These are phyloP conservation scores for Pogonus chalceus DNA, from an alignment of 1,140 invertebrate species.

Conservation along the genomic window DNA sequence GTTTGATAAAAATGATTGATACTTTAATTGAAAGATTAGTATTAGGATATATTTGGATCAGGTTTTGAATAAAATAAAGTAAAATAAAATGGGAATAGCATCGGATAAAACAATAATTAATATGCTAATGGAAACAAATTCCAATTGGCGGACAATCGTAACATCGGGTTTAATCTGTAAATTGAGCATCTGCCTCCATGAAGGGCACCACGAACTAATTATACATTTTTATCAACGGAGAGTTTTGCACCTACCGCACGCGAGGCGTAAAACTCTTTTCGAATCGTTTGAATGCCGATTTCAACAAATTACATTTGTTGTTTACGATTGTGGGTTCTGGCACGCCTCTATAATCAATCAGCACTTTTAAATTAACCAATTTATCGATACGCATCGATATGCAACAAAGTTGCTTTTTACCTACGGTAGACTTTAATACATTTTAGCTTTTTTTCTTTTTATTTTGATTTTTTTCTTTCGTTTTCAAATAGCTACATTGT, in stretches of 20 bases:
- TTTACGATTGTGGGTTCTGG: slow-evolving; percentile 19
- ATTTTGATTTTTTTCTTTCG: too few relatives aligned
- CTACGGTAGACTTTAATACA: too few relatives aligned
- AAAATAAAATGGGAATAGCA: too few relatives aligned
- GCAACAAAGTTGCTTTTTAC: too few relatives aligned
- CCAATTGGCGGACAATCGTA: background rate
- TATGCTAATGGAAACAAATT: background rate
- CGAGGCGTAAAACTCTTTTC: background rate
- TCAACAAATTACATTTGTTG: slow-evolving; percentile 8
- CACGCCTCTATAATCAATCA: slow-evolving; percentile 29
- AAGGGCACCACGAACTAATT: background rate
- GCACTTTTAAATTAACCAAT: slow-evolving; percentile 32
- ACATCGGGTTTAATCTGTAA: background rate
- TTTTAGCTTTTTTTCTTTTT: too few relatives aligned
- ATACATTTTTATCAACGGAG: background rate
- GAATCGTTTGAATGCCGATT: background rate
- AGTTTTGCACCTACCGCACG: slow-evolving; percentile 1
- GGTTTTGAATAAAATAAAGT: too few relatives aligned
- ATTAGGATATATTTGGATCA: too few relatives aligned
- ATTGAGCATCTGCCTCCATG: too few relatives aligned
- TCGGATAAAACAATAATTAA: too few relatives aligned
- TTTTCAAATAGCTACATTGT: too few relatives aligned
- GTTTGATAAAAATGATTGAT: too few relatives aligned
- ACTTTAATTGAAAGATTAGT: too few relatives aligned
- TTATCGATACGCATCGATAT: slow-evolving; percentile 23